Evolutionary conservation across 2,888 invertebrate species (phyloP).

Genomic region (Lasioglossum morio): DNA sequence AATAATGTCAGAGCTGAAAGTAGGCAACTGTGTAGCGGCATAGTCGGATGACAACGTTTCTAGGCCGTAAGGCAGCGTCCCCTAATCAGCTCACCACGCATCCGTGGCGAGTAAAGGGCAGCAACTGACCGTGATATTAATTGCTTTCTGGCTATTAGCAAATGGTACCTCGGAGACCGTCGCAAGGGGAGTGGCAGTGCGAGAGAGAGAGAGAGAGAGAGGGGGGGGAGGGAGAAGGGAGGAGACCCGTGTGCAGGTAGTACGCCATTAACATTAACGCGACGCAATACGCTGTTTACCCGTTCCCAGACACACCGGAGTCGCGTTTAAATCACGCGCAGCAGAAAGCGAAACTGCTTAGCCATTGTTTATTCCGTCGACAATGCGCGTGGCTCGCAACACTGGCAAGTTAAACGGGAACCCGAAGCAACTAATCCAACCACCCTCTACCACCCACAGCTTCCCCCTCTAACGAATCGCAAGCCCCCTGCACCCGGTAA

Average conservation of each 20-base stretch:
- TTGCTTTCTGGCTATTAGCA: conserved; percentile 79
- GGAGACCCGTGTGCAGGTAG: conserved; percentile 48
- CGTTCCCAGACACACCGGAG: neutral
- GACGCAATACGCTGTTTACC: conserved; percentile 29
- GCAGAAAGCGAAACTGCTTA: conserved; percentile 15
- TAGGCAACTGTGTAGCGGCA: neutral
- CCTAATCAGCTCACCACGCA: conserved; percentile 39
- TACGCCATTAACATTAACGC: conserved; percentile 73
- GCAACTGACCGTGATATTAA: conserved; percentile 78
- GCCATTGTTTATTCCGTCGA: conserved; percentile 25
- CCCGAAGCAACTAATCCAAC: neutral
- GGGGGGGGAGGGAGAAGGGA: neutral
- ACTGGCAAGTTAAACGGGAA: conserved; percentile 12
- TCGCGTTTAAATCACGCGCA: conserved; percentile 21
- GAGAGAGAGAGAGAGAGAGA: neutral
- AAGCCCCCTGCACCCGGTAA: neutral
- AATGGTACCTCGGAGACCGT: conserved; percentile 71
- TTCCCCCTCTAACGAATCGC: neutral
- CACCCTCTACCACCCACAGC: neutral
- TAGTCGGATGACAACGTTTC: conserved; percentile 22
- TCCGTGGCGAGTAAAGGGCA: conserved; percentile 63
- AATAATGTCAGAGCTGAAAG: neutral
- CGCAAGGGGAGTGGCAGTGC: conserved; percentile 55
- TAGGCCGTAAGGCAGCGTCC: neutral
- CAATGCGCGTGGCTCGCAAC: neutral